Conservation (phyloP, 2,888 invertebrate genomes). For the Caenorhabditis sinica region DNA sequence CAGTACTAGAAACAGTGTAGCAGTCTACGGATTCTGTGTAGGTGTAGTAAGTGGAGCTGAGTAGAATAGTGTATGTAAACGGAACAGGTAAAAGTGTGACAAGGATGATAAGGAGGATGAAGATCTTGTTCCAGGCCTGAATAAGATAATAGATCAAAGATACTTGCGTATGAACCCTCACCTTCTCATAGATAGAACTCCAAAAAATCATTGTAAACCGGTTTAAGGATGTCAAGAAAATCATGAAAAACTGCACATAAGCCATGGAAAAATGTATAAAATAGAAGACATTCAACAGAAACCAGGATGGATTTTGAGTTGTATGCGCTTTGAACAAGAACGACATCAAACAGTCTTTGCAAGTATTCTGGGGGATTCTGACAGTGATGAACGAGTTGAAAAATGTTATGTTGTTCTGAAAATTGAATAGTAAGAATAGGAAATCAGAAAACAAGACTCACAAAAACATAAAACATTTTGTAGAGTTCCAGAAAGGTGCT, state of each 20-base stretch:
- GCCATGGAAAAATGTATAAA: conserved; percentile 59
- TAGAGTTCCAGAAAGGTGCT: conserved; percentile 43
- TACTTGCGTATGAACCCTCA: not conserved
- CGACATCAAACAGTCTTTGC: conserved; percentile 48
- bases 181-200: conserved; percentile 44
- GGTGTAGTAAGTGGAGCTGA: conserved; percentile 33
- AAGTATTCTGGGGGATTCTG: conserved; percentile 58
- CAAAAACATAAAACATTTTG: conserved; percentile 46
- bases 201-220: conserved; percentile 55
- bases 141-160: not conserved
- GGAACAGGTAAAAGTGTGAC: conserved; percentile 31
- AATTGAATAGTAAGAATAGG: not conserved
- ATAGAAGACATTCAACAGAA: conserved; percentile 57
- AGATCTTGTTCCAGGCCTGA: conserved; percentile 37
- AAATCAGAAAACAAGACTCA: conserved; percentile 18
- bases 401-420: conserved; percentile 59
- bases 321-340: conserved; percentile 47
- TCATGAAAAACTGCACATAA: conserved; percentile 55
- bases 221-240: conserved; percentile 52
- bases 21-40: conserved; percentile 50
- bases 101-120: conserved; percentile 5
- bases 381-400: conserved; percentile 63
- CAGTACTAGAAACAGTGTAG: conserved; percentile 26
- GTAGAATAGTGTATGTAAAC: conserved; percentile 20
- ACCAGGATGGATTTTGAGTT: conserved; percentile 34